Base-by-base conservation (phyloP, 1,140 invertebrate species). In the Antheraea mylitta region DNA sequence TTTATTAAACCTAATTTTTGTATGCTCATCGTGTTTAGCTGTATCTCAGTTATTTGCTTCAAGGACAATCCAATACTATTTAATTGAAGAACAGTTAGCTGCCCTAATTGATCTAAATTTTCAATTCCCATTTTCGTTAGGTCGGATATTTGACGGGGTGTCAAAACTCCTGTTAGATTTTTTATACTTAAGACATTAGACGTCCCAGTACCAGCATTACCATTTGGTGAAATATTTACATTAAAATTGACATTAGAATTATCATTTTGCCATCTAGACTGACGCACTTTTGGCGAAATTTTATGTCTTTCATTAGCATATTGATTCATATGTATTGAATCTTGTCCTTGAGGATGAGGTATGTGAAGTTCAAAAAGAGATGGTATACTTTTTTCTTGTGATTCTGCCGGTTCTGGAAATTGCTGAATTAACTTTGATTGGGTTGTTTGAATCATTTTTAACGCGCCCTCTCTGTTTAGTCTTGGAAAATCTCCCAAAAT, bases 401-500 rank as follows among this genome's bases (percentile, higher is more conserved):
- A 73, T 48, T 91, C 89, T 66, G 76, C 70, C 72, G 79, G 89
- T 77, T 81, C 85, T 58, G 83, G 78, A 79, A 85, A 94, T 76
- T 94, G 92, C 75, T 94, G 93, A 58, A 94, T 92, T 68, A 96
- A 83, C 82, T 94, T 94, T 76, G 94, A 93, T 79, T 96, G 95
- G 7, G 95, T 95, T 18, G 94, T 94, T 76, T 94, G 94, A 75
- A 97, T 95, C 94, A 96, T 95, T 71, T 93, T 92, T 63, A 95
- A 82, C 0, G 96, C 96, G 72, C 95, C 94, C 78, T 97, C 95
- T 74, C 97, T 93, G 80, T 95, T 96, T 72, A 97, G 90, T 71
- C 97, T 92, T 59, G 97, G 97, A 79, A 97, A 98, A 82, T 97
- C 96, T 7, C 97, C 97, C 18, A 98, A 93, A 77, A 98, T 97